Conservation (phyloP, 2,888 invertebrate genomes). For the Megaustenia siamemsis region DNA sequence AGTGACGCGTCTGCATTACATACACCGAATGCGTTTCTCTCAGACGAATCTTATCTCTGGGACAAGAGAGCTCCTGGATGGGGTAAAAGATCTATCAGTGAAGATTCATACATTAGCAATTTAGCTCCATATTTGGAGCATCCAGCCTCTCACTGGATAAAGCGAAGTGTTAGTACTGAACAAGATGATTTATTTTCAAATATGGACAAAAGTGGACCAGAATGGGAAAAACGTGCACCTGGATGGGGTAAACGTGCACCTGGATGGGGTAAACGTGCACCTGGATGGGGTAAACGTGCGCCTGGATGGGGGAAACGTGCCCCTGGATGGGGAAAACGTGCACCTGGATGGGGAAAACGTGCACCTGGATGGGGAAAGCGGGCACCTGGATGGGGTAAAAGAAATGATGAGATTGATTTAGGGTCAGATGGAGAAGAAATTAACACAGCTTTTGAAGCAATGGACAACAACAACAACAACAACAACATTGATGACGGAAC, state of each 20-base stretch:
- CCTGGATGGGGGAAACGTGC: conserved; percentile 71
- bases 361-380: conserved; percentile 58
- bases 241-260: conserved; percentile 61
- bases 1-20: not conserved
- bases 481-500: not conserved
- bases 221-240: too few species aligned
- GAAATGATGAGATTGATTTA: conserved; percentile 63
- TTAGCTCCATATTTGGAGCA: not conserved
- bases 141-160: not conserved
- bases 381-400: conserved; percentile 69
- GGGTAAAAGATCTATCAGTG: conserved; percentile 1
- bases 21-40: not conserved
- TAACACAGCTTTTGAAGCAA: not conserved
- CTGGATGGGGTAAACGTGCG: conserved; percentile 58
- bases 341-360: conserved; percentile 71
- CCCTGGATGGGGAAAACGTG: conserved; percentile 57
- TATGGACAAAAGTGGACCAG: conserved; percentile 11
- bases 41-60: not conserved
- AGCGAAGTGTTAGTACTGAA: conserved; percentile 60
- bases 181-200: conserved; percentile 51
- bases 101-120: not conserved
- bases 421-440: not conserved
- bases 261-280: conserved; percentile 69
- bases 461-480: not conserved
- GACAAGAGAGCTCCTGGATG: conserved; percentile 18